These are phyloP conservation scores for Heliconius congener DNA, from an alignment of 1,140 invertebrate species.

Conservation along the genomic window DNA sequence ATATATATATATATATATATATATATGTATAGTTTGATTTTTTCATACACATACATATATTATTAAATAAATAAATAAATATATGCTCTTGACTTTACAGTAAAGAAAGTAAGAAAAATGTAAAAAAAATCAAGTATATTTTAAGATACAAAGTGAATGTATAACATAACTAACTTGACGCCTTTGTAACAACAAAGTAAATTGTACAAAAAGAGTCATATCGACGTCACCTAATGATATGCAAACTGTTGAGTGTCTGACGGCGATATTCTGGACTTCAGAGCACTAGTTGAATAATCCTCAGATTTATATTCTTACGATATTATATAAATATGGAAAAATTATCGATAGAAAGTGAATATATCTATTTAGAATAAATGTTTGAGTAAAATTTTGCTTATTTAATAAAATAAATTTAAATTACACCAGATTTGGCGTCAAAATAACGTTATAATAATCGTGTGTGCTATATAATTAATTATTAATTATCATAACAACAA, in stretches of 20 bases:
- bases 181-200: conserved; percentile 20
- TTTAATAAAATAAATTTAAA: not conserved
- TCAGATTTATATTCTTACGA: conserved; percentile 15
- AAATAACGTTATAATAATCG: too few relatives aligned
- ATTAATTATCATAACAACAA: too few relatives aligned
- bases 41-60: too few relatives aligned
- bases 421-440: too few relatives aligned
- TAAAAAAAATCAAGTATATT: not conserved
- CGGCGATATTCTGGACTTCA: conserved; percentile 27
- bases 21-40: too few relatives aligned
- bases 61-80: too few relatives aligned
- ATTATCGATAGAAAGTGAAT: not conserved
- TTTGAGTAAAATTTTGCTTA: not conserved
- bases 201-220: conserved; percentile 5
- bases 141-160: not conserved
- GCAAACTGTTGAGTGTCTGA: conserved; percentile 44
- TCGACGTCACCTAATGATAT: conserved; percentile 46
- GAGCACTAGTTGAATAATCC: conserved; percentile 27
- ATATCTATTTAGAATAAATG: not conserved
- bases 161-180: not conserved
- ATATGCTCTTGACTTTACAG: too few relatives aligned
- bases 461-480: too few relatives aligned
- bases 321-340: conserved; percentile 10
- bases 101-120: not conserved
- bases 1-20: too few relatives aligned